These are phyloP conservation scores for Atopsyche davidsoni DNA, from an alignment of 1,140 invertebrate species.

Conservation along the genomic window DNA sequence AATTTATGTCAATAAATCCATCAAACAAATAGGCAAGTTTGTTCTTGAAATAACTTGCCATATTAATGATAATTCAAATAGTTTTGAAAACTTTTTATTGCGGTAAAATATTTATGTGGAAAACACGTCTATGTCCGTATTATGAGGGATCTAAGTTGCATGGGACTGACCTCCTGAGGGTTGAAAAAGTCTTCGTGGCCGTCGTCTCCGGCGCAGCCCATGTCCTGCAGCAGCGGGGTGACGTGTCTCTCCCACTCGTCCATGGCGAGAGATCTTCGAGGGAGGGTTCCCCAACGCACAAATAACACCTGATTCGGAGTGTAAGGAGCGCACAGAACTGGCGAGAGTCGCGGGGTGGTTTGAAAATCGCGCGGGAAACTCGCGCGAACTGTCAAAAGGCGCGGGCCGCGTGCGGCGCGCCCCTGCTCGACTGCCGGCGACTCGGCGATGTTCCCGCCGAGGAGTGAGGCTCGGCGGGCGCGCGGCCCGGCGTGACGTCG, in stretches of 20 bases:
- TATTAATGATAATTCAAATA: too few relatives aligned
- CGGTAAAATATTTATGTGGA: constrained; percentile 2
- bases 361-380: constrained; percentile 36
- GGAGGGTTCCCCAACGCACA: constrained; percentile 6
- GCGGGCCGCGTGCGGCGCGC: constrained; percentile 15
- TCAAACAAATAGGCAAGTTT: too few relatives aligned
- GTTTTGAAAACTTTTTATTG: background rate
- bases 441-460: constrained; percentile 5
- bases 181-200: constrained; percentile 48
- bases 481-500: constrained; percentile 39
- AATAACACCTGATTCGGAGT: background rate
- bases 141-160: too few relatives aligned
- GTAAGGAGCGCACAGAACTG: background rate
- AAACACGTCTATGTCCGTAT: constrained; percentile 10
- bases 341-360: background rate
- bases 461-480: constrained; percentile 13
- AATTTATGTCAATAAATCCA: too few relatives aligned
- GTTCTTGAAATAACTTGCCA: too few relatives aligned
- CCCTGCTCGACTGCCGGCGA: constrained; percentile 24
- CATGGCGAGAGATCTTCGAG: constrained; percentile 30
- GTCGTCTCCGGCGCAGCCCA: constrained; percentile 46
- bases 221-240: constrained; percentile 47
- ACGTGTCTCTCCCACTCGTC: constrained; percentile 51
- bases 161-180: constrained; percentile 47
- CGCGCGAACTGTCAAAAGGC: constrained; percentile 10